Percentiles rank a stretch among this genome's conserved stretches.
Conservation (phyloP, 1,140 invertebrate species). For the Lepidurus apus region DNA sequence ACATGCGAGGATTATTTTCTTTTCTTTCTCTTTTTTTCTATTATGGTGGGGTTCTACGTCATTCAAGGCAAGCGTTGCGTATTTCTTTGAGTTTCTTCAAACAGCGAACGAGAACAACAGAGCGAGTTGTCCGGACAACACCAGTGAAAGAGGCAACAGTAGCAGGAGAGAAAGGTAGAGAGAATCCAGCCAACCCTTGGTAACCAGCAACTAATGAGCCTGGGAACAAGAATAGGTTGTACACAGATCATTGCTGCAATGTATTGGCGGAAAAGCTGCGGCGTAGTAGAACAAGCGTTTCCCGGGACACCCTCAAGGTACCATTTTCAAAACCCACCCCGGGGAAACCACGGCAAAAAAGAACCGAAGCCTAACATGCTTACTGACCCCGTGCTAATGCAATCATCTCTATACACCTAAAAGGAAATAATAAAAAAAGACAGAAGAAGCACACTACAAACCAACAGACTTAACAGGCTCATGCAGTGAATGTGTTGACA, state of each 20-base stretch:
- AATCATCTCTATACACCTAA: too few relatives aligned
- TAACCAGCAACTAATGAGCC: slow-evolving; percentile 24
- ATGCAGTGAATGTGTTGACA: too few relatives aligned
- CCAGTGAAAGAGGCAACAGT: slow-evolving; percentile 25
- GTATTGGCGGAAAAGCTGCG: too few relatives aligned
- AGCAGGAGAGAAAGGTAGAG: neutral
- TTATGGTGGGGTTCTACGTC: slow-evolving; percentile 1
- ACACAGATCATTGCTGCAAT: neutral
- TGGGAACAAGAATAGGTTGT: slow-evolving; percentile 26
- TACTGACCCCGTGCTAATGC: too few relatives aligned
- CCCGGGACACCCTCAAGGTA: too few relatives aligned
- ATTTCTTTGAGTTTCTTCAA: neutral
- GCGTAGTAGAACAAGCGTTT: too few relatives aligned
- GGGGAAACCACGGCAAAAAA: too few relatives aligned
- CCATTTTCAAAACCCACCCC: too few relatives aligned
- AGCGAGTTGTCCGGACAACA: slow-evolving; percentile 9
- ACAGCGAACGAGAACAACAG: neutral
- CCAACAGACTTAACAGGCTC: too few relatives aligned
- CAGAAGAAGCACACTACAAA: too few relatives aligned
- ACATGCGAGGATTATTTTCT: neutral
- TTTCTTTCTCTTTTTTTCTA: neutral
- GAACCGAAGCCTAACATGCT: too few relatives aligned
- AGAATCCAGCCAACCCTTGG: slow-evolving; percentile 21
- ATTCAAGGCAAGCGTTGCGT: neutral
- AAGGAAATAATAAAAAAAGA: too few relatives aligned